Conservation (phyloP, 37 sponge, comb jelly and placozoan genomes). For the Cliona cf. orientalis region DNA sequence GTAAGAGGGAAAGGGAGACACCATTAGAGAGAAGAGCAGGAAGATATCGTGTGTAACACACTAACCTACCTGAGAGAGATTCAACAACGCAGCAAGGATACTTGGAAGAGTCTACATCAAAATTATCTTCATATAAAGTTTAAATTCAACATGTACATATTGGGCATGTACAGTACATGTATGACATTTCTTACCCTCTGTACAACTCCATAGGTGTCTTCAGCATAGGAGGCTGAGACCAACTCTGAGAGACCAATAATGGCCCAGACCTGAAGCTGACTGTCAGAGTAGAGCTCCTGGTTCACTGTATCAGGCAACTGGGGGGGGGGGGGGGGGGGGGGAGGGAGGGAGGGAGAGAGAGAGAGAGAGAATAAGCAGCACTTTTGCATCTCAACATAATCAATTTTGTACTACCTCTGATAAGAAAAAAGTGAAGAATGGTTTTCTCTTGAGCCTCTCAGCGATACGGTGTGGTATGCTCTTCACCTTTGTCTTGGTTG, state of each 20-base stretch:
- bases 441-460: slow-evolving; percentile 46
- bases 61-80: slow-evolving; percentile 29
- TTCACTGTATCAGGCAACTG: slow-evolving; percentile 56
- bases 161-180: background rate
- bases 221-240: slow-evolving; percentile 63
- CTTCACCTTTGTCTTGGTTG: too few relatives aligned
- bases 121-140: background rate
- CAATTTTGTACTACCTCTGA: slow-evolving; percentile 31
- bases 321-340: background rate
- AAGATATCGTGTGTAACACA: background rate
- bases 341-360: background rate
- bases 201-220: slow-evolving; percentile 80
- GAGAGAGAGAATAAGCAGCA: background rate
- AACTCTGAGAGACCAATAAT: slow-evolving; percentile 52
- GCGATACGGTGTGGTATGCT: background rate
- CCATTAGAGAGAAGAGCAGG: background rate
- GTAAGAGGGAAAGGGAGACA: background rate
- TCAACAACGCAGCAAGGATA: background rate
- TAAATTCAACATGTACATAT: background rate
- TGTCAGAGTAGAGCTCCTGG: slow-evolving; percentile 47
- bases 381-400: background rate
- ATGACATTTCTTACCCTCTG: slow-evolving; percentile 57
- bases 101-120: background rate
- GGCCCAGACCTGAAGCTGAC: slow-evolving; percentile 54
- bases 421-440: slow-evolving; percentile 55